These are phyloP conservation scores for Zaprionus taronus DNA, from an alignment of 1,140 invertebrate genomes.

Conservation along the genomic window DNA sequence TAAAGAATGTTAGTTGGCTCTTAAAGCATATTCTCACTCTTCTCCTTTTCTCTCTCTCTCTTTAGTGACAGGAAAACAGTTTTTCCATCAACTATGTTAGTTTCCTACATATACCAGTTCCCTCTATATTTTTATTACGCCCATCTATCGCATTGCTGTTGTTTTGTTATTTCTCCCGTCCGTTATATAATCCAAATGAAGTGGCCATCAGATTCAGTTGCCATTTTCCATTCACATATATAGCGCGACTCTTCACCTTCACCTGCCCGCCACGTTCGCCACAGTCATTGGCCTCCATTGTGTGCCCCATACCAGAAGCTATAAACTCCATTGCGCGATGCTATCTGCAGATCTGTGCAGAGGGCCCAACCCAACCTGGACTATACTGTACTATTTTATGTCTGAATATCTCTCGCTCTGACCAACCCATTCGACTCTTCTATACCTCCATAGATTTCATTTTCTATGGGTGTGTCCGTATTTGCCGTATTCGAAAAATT, in stretches of 20 bases:
- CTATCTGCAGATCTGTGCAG: conserved; percentile 13
- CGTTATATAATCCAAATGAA: conserved; percentile 38
- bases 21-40: background rate
- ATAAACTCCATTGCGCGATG: conserved; percentile 36
- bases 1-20: too few species aligned
- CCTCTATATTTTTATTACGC: conserved; percentile 14
- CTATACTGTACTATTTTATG: conserved; percentile 28
- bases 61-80: background rate
- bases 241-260: conserved; percentile 24
- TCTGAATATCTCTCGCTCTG: conserved; percentile 24
- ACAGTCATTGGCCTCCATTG: background rate
- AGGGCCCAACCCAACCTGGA: background rate
- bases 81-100: conserved; percentile 3
- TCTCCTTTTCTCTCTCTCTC: background rate
- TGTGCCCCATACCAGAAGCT: background rate
- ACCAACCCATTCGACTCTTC: conserved; percentile 3
- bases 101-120: background rate
- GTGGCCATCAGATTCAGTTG: conserved; percentile 50
- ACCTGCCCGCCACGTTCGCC: background rate
- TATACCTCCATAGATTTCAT: conserved; percentile 9
- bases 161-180: background rate
- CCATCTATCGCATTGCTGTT: background rate
- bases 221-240: conserved; percentile 15
- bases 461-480: conserved; percentile 54
- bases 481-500: conserved; percentile 63